A percentile compares a stretch with the other conserved stretches of the same genome.
Conservation (phyloP, 2,888 invertebrate species). For the Patella ulyssiponensis region DNA sequence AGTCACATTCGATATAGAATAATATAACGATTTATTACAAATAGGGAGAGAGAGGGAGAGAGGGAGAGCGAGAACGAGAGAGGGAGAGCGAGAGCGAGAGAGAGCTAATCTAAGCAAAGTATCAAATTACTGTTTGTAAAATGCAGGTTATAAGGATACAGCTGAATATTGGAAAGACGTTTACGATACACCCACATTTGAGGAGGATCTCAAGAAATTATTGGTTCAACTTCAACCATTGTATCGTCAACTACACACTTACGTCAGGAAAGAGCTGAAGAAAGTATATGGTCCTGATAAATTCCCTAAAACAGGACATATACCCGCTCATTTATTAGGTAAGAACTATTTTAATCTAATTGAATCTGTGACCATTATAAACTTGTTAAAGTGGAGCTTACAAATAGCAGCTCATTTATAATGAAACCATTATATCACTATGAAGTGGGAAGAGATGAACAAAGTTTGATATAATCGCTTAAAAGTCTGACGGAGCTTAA, state of each 20-base stretch:
- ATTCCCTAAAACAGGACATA: constrained; percentile 78
- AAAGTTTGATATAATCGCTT: too few relatives aligned
- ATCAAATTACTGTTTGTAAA: background rate
- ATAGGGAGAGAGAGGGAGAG: constrained; percentile 20
- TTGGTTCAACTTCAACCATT: constrained; percentile 78
- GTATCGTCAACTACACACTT: constrained; percentile 87
- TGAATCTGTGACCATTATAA: too few relatives aligned
- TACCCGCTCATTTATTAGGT: constrained; percentile 88
- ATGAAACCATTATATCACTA: too few relatives aligned
- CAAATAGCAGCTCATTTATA: too few relatives aligned
- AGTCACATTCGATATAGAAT: too few relatives aligned
- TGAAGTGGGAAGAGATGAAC: too few relatives aligned
- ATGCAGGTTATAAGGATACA: constrained; percentile 85
- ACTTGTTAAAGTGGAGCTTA: too few relatives aligned
- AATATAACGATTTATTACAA: too few relatives aligned
- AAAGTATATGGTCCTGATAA: constrained; percentile 81
- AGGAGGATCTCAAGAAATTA: constrained; percentile 76
- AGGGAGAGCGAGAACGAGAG: constrained; percentile 17
- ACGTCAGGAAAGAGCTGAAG: constrained; percentile 81
- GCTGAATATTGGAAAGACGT: constrained; percentile 84
- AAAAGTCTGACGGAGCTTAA: too few relatives aligned
- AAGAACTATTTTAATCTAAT: constrained; percentile 28
- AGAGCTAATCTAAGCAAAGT: background rate
- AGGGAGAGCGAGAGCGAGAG: constrained; percentile 14
- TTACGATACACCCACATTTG: constrained; percentile 73